Conservation (phyloP, 2,888 invertebrate species). For the Herminia tarsipennalis region DNA sequence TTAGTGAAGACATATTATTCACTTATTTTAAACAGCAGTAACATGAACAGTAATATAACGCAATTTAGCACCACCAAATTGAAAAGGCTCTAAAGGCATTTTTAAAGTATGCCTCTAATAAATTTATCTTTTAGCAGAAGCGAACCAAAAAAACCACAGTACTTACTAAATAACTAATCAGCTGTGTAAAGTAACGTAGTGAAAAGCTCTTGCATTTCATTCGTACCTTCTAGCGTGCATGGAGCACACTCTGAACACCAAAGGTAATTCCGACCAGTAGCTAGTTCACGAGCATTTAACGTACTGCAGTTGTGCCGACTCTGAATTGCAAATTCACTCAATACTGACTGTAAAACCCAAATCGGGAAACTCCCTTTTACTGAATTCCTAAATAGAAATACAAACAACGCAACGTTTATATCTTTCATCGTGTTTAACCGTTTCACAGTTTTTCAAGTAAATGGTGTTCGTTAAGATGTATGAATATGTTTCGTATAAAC, state of each 20-base stretch:
- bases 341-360: slow-evolving; percentile 26
- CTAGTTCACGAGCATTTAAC: slow-evolving; percentile 37
- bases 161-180: too few relatives aligned
- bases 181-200: slow-evolving; percentile 19
- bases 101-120: neutral
- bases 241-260: slow-evolving; percentile 36
- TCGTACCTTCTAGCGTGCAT: slow-evolving; percentile 23
- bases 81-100: too few relatives aligned
- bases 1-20: too few relatives aligned
- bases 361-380: slow-evolving; percentile 21
- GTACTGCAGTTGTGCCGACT: slow-evolving; percentile 33
- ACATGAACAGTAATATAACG: too few relatives aligned
- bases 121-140: neutral
- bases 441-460: slow-evolving; percentile 5
- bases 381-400: slow-evolving; percentile 10
- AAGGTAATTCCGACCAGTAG: slow-evolving; percentile 37
- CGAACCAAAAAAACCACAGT: slow-evolving; percentile 29
- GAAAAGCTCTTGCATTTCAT: slow-evolving; percentile 35
- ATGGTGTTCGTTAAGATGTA: slow-evolving; percentile 16
- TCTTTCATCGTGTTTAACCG: slow-evolving; percentile 6
- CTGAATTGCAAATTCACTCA: slow-evolving; percentile 43
- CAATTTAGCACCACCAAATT: too few relatives aligned
- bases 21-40: too few relatives aligned
- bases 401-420: neutral
- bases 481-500: slow-evolving; percentile 16